Evolutionary conservation across 2,113 vertebrate species (phyloP).

Genomic region (Agelaius phoeniceus): DNA sequence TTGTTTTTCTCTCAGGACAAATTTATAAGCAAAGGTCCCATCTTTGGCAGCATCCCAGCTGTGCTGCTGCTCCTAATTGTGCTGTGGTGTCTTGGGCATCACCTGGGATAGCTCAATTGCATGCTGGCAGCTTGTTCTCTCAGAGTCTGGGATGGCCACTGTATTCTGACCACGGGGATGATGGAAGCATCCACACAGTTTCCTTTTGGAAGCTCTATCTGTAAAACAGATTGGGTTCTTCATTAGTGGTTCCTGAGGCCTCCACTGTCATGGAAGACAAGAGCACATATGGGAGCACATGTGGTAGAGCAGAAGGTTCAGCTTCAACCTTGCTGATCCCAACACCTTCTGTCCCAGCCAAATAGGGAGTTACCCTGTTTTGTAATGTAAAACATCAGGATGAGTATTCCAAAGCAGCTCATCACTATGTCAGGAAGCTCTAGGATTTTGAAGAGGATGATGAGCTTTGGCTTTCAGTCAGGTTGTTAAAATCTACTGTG

Average conservation of each 20-base stretch:
- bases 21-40: background rate
- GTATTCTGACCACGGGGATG: background rate
- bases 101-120: background rate
- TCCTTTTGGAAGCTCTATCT: background rate
- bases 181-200: background rate
- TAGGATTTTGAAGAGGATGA: background rate
- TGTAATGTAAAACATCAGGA: background rate
- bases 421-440: background rate
- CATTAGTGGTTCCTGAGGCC: background rate
- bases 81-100: rapidly evolving
- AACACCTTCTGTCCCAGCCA: background rate
- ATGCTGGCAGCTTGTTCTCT: background rate
- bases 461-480: background rate
- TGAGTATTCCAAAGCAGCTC: background rate
- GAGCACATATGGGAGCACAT: rapidly evolving
- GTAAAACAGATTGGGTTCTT: background rate
- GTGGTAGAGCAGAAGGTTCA: background rate
- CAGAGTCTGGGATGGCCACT: background rate
- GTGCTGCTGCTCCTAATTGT: background rate
- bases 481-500: background rate
- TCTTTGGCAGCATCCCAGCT: background rate
- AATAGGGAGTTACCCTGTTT: background rate
- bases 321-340: background rate
- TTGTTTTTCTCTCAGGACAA: background rate
- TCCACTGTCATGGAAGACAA: background rate